phyloP scores from a whole-genome alignment of 2,797 vertebrate species.

The Sarcoramphus papa region DNA sequence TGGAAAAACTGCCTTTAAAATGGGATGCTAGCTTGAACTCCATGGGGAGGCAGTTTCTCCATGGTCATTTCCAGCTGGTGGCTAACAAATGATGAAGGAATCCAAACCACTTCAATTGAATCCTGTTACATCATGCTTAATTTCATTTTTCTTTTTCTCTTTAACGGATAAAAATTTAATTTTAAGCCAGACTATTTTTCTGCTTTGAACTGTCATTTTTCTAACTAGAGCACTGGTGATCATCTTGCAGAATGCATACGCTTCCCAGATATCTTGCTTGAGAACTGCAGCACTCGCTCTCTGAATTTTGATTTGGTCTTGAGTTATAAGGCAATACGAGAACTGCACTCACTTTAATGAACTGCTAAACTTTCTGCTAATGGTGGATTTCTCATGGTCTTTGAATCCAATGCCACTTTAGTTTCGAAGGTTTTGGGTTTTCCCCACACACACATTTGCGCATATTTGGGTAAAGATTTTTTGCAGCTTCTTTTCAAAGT shows the following conservation, averaged over 20 bases:
- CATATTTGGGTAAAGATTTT: background rate
- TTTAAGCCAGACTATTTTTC: background rate
- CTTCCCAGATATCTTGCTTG: background rate
- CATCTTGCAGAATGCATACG: background rate
- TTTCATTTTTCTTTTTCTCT: background rate
- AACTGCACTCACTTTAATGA: background rate
- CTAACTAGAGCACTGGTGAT: background rate
- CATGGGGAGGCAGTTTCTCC: background rate
- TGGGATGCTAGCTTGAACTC: background rate
- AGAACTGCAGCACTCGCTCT: background rate
- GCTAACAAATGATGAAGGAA: background rate
- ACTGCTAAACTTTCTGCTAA: background rate
- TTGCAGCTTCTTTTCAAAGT: background rate
- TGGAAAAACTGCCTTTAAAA: background rate
- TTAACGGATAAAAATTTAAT: background rate
- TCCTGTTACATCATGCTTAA: background rate
- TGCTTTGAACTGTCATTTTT: background rate
- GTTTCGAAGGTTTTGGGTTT: background rate
- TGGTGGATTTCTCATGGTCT: background rate
- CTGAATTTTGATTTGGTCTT: background rate
- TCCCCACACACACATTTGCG: accelerated
- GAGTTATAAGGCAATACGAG: background rate
- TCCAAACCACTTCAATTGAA: background rate
- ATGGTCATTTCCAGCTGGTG: background rate
- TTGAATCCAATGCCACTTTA: background rate